Evolutionary conservation across 2,888 invertebrate genomes (phyloP).

Genomic region (Melipona beecheii): DNA sequence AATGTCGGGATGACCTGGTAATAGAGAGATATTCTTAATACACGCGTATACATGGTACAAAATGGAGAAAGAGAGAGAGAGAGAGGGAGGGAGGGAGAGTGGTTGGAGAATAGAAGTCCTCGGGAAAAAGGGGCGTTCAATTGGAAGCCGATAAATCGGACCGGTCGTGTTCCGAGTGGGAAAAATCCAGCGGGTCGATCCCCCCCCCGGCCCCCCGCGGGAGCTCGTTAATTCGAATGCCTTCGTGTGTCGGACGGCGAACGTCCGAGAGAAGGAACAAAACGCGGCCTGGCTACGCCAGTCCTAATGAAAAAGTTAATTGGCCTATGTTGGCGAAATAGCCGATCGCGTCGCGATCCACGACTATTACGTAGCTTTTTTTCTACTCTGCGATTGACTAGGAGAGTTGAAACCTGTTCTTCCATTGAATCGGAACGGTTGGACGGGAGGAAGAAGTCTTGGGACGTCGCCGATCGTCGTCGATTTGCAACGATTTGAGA

Average conservation of each 20-base stretch:
- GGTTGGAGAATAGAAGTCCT: not conserved
- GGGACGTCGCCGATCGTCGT: not conserved
- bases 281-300: conserved; percentile 51
- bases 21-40: not conserved
- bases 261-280: conserved; percentile 38
- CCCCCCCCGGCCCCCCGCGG: not conserved
- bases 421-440: not conserved
- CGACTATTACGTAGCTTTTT: not conserved
- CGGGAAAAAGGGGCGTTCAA: conserved; percentile 23
- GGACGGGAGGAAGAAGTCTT: not conserved
- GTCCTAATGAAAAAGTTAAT: conserved; percentile 68
- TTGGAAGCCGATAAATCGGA: conserved; percentile 37
- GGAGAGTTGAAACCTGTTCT: conserved; percentile 2
- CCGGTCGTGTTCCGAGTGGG: conserved; percentile 23
- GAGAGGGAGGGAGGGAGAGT: not conserved
- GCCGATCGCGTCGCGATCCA: conserved; percentile 33
- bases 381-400: not conserved
- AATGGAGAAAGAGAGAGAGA: too few species aligned
- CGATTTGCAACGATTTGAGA: not conserved
- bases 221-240: conserved; percentile 63
- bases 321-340: conserved; percentile 59
- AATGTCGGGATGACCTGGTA: too few species aligned
- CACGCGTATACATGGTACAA: too few species aligned
- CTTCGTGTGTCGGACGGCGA: conserved; percentile 41
- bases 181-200: conserved; percentile 38